Conservation (phyloP, 2,797 vertebrate genomes). For the Lagodon rhomboides region DNA sequence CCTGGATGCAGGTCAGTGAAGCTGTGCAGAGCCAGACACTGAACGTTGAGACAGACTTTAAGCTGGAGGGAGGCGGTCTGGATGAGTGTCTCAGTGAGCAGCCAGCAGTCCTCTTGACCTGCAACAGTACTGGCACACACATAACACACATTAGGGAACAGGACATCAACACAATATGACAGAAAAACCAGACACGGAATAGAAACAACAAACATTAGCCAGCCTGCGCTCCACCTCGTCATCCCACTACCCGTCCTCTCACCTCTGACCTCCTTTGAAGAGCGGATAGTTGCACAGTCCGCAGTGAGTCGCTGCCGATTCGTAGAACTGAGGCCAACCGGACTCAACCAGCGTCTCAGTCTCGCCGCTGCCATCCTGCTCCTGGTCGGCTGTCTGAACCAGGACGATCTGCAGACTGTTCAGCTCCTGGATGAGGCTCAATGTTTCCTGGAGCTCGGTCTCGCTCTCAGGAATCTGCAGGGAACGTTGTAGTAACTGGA, state of each 20-base stretch:
- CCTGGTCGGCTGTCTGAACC: slow-evolving; percentile 74
- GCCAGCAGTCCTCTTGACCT: slow-evolving; percentile 95
- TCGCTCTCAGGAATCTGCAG: slow-evolving; percentile 95
- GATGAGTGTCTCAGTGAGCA: slow-evolving; percentile 92
- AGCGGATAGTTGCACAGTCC: slow-evolving; percentile 92
- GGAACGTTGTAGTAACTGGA: slow-evolving; percentile 91
- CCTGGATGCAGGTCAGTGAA: slow-evolving; percentile 96
- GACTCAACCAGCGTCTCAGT: slow-evolving; percentile 90
- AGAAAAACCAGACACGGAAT: not conserved
- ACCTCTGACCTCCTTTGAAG: slow-evolving; percentile 94
- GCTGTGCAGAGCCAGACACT: slow-evolving; percentile 96
- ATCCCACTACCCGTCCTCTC: slow-evolving; percentile 62
- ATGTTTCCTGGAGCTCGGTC: slow-evolving; percentile 91
- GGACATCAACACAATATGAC: not conserved
- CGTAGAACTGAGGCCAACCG: slow-evolving; percentile 95
- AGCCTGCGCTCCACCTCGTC: not conserved
- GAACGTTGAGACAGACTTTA: slow-evolving; percentile 93
- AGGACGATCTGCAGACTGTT: slow-evolving; percentile 91
- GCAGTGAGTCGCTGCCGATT: slow-evolving; percentile 92
- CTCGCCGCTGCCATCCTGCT: slow-evolving; percentile 31
- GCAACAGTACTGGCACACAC: slow-evolving; percentile 86
- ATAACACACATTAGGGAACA: slow-evolving; percentile 15
- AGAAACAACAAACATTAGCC: not conserved
- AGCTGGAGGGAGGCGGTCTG: slow-evolving; percentile 93
- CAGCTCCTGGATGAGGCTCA: slow-evolving; percentile 93